A percentile compares a stretch with the other conserved stretches of the same genome.
Evolutionary conservation across 2,113 vertebrate genomes (phyloP).

Genomic region (Pardalotus punctatus): DNA sequence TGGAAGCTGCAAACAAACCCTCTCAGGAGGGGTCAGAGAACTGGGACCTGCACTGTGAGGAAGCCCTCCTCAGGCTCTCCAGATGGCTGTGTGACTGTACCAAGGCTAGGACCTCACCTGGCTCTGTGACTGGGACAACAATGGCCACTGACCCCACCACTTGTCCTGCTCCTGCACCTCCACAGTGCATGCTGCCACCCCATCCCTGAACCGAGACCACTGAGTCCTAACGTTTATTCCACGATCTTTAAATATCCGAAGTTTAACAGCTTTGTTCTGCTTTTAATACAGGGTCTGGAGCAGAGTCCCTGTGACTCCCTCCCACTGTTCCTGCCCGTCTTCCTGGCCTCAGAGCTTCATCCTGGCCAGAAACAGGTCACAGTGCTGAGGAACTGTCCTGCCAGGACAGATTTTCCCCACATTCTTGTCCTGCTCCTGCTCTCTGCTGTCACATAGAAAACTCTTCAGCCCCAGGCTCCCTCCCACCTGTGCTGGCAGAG

Average conservation of each 20-base stretch:
- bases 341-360: neutral
- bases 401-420: neutral
- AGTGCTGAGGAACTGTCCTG: neutral
- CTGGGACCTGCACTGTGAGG: neutral
- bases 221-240: neutral
- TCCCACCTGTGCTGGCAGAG: neutral
- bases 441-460: neutral
- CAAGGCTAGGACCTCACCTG: neutral
- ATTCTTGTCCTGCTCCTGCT: neutral
- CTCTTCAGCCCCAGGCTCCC: neutral
- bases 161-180: neutral
- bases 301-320: neutral
- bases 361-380: neutral
- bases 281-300: neutral
- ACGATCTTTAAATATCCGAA: rapidly evolving
- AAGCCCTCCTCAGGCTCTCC: rapidly evolving
- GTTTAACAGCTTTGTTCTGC: neutral
- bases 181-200: neutral
- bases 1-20: neutral
- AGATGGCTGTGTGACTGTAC: rapidly evolving
- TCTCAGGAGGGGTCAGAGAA: neutral
- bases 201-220: neutral
- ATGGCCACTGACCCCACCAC: rapidly evolving
- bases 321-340: neutral
- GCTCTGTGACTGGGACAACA: neutral